Evolutionary conservation across 2,888 invertebrate species (phyloP), one percentile per base, ranked within the genome.

Genomic region (Drosophila fulvimacula): DNA sequence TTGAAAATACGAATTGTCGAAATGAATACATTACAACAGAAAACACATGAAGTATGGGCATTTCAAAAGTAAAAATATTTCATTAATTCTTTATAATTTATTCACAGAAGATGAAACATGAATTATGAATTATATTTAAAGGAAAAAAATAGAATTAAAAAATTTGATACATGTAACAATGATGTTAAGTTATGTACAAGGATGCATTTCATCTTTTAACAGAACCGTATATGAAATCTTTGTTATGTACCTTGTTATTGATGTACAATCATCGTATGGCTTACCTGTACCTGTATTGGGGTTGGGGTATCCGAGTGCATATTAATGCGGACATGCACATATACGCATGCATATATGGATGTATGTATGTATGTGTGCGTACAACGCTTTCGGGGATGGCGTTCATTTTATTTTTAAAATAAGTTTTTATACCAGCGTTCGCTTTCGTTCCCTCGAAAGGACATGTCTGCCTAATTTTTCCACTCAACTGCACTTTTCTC

Each of bases 391-490:
- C 59, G 58, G 78, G 62, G 81, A 69, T 77, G 67, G 69, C 73
- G 73, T 55, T 67, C 77, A 74, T 84, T 81, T 75, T 76, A 32
- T 63, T 56, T 74, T 42, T 42, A 58, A 79, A 82, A 76, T 73
- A 67, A 69, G 65, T 81, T 81, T 59, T 63, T 69, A 55, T 75
- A 36, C 49, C 63, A 69, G 61, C 58, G 68, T 66, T 67, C 41
- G 51, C 48, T 71, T 75, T 71, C 60, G 52, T 74, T 68, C 74
- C 64, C 70, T 73, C 51, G 70, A 81, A 84, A 77, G 73, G 77
- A 85, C 79, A 82, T 77, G 83, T 83, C 74, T 86, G 80, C 75
- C 88, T 90, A 88, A 84, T 88, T 83, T 88, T 89, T 90, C 88
- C 90, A 84, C 81, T 84, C 67, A 84, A 82, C 72, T 89, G 86